Evolutionary conservation across 2,888 invertebrate species (phyloP).

Genomic region (Portevinia maculata): DNA sequence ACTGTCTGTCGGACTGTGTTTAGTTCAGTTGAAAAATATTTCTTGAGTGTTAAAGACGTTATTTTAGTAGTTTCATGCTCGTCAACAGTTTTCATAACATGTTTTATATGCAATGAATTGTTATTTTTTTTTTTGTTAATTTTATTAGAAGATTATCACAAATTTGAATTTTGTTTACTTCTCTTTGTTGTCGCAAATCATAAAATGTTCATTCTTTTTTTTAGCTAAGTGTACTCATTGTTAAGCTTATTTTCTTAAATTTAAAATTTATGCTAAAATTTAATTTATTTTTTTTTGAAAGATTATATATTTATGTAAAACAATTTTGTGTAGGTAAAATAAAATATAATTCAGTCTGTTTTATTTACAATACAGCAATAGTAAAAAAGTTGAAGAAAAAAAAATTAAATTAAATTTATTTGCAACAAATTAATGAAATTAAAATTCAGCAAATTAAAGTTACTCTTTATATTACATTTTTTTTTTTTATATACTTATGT

Average conservation of each 20-base stretch:
- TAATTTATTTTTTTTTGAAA: conserved; percentile 5
- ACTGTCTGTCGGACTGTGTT: too few species aligned
- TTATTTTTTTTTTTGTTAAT: neutral
- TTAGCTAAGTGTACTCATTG: conserved; percentile 3
- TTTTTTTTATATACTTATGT: neutral
- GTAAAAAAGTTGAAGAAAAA: neutral
- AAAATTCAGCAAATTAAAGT: neutral
- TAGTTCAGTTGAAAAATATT: too few species aligned
- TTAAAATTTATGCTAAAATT: conserved; percentile 3
- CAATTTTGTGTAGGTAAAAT: neutral
- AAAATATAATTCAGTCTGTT: neutral
- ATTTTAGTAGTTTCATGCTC: too few species aligned
- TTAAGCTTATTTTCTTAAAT: conserved; percentile 20
- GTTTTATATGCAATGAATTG: too few species aligned
- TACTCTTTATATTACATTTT: conserved; percentile 3
- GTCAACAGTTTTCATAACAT: too few species aligned
- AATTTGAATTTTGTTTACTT: conserved; percentile 45
- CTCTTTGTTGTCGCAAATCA: conserved; percentile 25
- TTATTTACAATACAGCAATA: conserved; percentile 36
- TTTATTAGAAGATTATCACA: conserved; percentile 59
- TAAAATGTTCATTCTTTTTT: neutral
- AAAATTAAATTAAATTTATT: neutral
- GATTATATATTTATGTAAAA: neutral
- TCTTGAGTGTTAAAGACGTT: too few species aligned
- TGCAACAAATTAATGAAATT: neutral